Evolutionary conservation across 2,888 invertebrate species (phyloP), one percentile per base, ranked within the genome.

Genomic region (Piscicola geometra): DNA sequence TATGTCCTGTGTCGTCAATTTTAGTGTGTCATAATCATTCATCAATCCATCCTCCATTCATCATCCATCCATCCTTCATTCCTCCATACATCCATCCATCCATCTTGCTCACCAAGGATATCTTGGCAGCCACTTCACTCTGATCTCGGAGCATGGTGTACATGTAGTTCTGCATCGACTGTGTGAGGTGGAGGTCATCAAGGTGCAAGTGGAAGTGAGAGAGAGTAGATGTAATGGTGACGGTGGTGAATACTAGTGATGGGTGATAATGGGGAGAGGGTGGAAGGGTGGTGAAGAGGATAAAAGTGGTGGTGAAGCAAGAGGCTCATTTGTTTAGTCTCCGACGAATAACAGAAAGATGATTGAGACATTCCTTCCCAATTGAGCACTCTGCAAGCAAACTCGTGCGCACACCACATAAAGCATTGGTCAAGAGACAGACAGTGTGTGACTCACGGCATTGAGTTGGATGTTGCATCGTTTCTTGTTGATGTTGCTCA

Each of bases 151-250:
- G 81, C 94, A 95, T 94, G 18, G 91, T 91, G 84, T 91, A 97
- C 91, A 99, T 96, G 84, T 95, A 97, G 84, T 94, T 96, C 87
- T 98, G 97, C 60, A 97, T 87, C 0, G 91, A 90, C 89, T 89
- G 71, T 71, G 12, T 21, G 32, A 71, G n/a, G 28, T n/a, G 35
- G 9, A 36, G n/a, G n/a, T 28, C 36, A 47, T 15, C 36, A 25
- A 50, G 41, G 5, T 41, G 41, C 9, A 41, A 41, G 41, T 9
- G 9, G 15, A n/a, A n/a, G n/a, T n/a, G n/a, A n/a, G n/a, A n/a
- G n/a, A n/a, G n/a, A n/a, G n/a, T n/a, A n/a, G n/a, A n/a, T n/a
- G n/a, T n/a, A n/a, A n/a, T n/a, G n/a, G n/a, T n/a, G n/a, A n/a
- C n/a, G n/a, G n/a, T n/a, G n/a, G n/a, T n/a, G n/a, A n/a, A n/a